A percentile compares a stretch with the other conserved stretches of the same genome.
These are phyloP conservation scores for Anneissia japonica DNA, from an alignment of 35 echinoderm and acorn worm species.

Conservation along the genomic window DNA sequence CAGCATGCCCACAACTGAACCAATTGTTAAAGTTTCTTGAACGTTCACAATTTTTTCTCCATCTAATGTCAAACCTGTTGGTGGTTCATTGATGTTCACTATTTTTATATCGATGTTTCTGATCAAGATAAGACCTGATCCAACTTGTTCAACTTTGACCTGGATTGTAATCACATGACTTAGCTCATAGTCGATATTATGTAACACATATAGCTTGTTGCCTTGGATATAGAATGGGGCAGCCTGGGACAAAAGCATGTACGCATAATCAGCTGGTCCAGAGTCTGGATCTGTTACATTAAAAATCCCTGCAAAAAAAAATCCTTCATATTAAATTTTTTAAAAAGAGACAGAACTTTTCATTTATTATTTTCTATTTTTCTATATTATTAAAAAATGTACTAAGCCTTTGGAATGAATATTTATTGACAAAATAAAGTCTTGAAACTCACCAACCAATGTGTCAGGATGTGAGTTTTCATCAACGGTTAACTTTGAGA, in stretches of 20 bases:
- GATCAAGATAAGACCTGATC: not conserved
- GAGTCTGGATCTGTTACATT: constrained; percentile 21
- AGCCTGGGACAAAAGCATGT: constrained; percentile 15
- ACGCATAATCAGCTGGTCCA: constrained; percentile 5
- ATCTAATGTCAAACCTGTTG: constrained; percentile 18
- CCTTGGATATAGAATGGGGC: constrained; percentile 31
- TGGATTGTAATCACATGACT: constrained; percentile 6
- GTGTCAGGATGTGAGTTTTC: not conserved
- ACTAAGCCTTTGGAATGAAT: too few relatives aligned
- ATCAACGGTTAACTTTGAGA: not conserved
- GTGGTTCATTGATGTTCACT: constrained; percentile 12
- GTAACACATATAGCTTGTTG: constrained; percentile 3
- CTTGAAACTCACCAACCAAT: too few relatives aligned
- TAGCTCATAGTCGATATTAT: constrained; percentile 24
- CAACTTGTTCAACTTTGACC: constrained; percentile 2
- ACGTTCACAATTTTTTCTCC: constrained; percentile 17
- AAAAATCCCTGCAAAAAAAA: constrained; percentile 12
- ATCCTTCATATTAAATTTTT: too few relatives aligned
- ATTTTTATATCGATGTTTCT: constrained; percentile 27
- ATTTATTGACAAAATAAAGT: too few relatives aligned
- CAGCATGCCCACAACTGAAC: not conserved
- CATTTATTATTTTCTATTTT: too few relatives aligned
- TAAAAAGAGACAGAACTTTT: too few relatives aligned
- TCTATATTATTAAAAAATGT: too few relatives aligned
- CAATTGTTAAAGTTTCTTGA: constrained; percentile 10